These are phyloP conservation scores for Neogobius melanostomus DNA, from an alignment of 2,113 vertebrate species.

Conservation along the genomic window DNA sequence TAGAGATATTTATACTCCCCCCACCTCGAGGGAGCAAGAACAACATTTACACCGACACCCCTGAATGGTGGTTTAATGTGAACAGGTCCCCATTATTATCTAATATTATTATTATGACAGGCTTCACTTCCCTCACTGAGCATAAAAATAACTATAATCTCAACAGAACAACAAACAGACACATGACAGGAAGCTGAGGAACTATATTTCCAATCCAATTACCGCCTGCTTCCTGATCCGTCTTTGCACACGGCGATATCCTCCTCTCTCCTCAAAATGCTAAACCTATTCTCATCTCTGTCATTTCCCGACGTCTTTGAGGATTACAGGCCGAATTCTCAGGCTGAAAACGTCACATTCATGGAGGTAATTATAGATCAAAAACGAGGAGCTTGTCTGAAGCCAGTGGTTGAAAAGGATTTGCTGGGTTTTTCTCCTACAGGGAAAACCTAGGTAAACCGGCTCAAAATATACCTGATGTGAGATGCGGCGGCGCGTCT, in stretches of 20 bases:
- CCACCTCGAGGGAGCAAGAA: no score
- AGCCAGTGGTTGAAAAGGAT: constrained; percentile 25
- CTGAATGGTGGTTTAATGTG: no score
- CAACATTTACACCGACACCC: no score
- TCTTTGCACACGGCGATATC: not conserved
- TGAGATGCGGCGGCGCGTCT: constrained; percentile 41
- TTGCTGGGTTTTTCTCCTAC: constrained; percentile 34
- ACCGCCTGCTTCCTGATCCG: not conserved
- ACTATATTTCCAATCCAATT: constrained; percentile 6
- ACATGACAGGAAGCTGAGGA: not conserved
- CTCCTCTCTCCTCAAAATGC: not conserved
- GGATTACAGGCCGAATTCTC: constrained; percentile 23
- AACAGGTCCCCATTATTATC: no score
- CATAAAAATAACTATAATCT: not conserved
- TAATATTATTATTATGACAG: no score
- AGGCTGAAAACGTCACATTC: constrained; percentile 3
- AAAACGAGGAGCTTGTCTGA: constrained; percentile 8
- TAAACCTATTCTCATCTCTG: not conserved
- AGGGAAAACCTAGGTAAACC: constrained; percentile 23
- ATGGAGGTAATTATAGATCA: constrained; percentile 32
- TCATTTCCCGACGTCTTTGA: not conserved
- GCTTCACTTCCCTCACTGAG: not conserved
- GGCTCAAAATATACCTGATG: constrained; percentile 47
- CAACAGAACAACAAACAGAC: not conserved
- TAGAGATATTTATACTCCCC: no score